Conservation (phyloP, 2,797 vertebrate genomes). For the Peromyscus attwateri region DNA sequence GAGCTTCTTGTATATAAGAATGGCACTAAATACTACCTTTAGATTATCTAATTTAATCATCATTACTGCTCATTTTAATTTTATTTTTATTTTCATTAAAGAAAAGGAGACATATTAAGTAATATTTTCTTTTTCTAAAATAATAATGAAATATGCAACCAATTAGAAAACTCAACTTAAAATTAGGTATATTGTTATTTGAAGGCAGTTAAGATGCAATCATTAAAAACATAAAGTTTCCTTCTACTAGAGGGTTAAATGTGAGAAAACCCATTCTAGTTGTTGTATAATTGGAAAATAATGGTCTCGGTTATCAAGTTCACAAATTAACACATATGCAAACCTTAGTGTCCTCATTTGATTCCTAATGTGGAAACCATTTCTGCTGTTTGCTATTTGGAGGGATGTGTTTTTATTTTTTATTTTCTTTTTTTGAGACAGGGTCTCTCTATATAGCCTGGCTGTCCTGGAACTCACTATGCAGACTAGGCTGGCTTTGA, state of each 20-base stretch:
- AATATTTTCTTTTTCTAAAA: constrained; percentile 22
- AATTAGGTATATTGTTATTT: constrained; percentile 3
- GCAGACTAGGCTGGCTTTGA: not conserved
- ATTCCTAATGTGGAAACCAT: not conserved
- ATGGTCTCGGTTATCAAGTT: not conserved
- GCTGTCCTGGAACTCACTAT: not conserved
- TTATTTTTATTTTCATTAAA: not conserved
- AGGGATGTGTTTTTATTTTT: not conserved
- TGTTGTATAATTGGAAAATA: not conserved
- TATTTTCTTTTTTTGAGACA: not conserved
- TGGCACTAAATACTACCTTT: not conserved
- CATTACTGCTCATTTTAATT: not conserved
- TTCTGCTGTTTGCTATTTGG: not conserved
- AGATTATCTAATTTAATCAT: not conserved
- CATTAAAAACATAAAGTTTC: not conserved
- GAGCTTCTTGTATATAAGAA: not conserved
- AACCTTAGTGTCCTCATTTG: not conserved
- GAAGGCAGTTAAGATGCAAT: not conserved
- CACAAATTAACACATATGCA: not conserved
- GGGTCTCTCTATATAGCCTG: not conserved
- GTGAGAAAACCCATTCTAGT: not conserved
- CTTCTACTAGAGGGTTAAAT: not conserved
- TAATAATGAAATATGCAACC: not conserved
- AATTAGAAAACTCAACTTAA: constrained; percentile 29
- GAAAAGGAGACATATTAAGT: constrained; percentile 33